phyloP scores from a whole-genome alignment of 2,113 vertebrate genomes.

The Cryptomyrus ogoouensis region DNA sequence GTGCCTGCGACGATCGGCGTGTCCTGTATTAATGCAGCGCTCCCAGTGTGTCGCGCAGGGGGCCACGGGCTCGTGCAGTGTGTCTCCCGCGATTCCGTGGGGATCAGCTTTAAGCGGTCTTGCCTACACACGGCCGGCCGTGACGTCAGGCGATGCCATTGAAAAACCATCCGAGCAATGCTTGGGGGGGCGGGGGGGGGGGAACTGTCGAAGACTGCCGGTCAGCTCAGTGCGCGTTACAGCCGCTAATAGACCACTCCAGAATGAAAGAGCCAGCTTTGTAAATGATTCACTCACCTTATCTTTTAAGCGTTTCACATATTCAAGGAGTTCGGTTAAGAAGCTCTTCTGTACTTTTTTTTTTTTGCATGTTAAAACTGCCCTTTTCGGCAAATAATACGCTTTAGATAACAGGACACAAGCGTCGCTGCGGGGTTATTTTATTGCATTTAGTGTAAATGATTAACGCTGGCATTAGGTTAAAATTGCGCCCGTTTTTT shows the following conservation, averaged over 20 bases:
- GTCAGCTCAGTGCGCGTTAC: not conserved
- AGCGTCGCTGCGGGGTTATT: not conserved
- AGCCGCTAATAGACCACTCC: not conserved
- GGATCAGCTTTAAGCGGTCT: slow-evolving; percentile 28
- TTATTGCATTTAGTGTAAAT: slow-evolving; percentile 19
- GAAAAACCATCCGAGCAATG: slow-evolving; percentile 18
- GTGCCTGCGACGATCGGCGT: not conserved
- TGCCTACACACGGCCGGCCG: slow-evolving; percentile 23
- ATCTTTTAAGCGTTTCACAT: not conserved
- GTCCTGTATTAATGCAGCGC: not conserved
- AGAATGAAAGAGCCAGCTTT: slow-evolving; percentile 1
- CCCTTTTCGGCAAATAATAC: not conserved
- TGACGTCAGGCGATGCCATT: slow-evolving; percentile 36
- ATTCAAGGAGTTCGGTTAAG: not conserved
- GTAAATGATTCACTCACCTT: slow-evolving; percentile 24
- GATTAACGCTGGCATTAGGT: slow-evolving; percentile 5
- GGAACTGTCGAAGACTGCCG: too few species aligned
- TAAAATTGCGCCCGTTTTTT: not conserved
- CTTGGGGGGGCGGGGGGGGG: not conserved
- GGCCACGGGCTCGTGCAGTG: slow-evolving; percentile 5
- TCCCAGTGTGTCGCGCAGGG: not conserved
- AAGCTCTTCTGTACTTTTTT: not conserved
- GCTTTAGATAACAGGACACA: not conserved
- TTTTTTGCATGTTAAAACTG: not conserved
- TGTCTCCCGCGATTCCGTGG: slow-evolving; percentile 21